These are phyloP conservation scores for Liopterus haemorrhoidalis DNA, from an alignment of 2,888 invertebrate genomes.

Conservation along the genomic window DNA sequence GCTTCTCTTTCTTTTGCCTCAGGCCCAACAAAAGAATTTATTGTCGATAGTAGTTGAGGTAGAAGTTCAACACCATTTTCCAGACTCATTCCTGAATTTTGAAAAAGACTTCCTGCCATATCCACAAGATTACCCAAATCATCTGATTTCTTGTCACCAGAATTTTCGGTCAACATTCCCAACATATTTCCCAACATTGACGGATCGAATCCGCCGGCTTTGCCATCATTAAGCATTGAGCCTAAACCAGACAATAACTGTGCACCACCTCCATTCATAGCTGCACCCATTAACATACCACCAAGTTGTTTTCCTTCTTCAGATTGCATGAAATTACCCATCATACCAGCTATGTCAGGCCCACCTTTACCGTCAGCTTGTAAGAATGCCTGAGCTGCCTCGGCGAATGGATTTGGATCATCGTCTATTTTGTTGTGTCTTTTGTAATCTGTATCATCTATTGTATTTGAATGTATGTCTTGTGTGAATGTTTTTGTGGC, in stretches of 20 bases:
- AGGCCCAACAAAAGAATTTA: constrained; percentile 56
- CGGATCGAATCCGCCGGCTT: constrained; percentile 48
- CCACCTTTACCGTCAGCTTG: constrained; percentile 52
- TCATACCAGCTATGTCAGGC: constrained; percentile 58
- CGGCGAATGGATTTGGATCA: constrained; percentile 58
- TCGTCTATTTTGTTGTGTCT: no score
- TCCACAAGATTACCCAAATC: constrained; percentile 2
- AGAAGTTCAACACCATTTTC: no score
- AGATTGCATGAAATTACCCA: constrained; percentile 64
- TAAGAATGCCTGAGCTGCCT: constrained; percentile 63
- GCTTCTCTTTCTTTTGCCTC: constrained; percentile 56
- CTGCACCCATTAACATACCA: constrained; percentile 35
- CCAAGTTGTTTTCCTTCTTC: constrained; percentile 56
- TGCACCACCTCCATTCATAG: constrained; percentile 30
- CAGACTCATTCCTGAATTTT: constrained; percentile 46
- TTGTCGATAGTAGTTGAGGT: constrained; percentile 62
- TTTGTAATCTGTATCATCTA: no score
- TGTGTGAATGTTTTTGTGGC: no score
- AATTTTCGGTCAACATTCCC: constrained; percentile 50
- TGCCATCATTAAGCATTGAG: constrained; percentile 33
- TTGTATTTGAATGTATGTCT: no score
- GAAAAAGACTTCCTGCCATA: neutral
- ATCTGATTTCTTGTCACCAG: constrained; percentile 4
- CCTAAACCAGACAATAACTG: constrained; percentile 42
- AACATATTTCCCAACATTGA: constrained; percentile 54